phyloP scores from a whole-genome alignment of 2,797 vertebrate genomes.

The Petrocephalus schoutedeni region DNA sequence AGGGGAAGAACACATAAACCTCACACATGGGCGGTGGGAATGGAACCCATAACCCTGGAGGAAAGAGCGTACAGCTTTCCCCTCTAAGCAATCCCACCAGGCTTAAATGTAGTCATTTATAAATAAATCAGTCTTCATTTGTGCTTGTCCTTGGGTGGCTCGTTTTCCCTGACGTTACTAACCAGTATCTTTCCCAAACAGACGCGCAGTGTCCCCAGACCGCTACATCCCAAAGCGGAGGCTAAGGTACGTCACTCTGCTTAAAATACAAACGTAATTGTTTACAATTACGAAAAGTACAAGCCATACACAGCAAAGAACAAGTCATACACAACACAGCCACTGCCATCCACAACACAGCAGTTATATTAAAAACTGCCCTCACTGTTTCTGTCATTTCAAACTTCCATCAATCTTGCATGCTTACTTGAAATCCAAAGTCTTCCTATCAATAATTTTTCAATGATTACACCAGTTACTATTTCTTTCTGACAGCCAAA shows the following conservation, averaged over 20 bases:
- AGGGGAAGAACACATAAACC: background rate
- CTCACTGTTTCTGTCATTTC: background rate
- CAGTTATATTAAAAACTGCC: background rate
- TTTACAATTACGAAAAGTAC: background rate
- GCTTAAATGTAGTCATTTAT: background rate
- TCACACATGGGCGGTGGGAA: background rate
- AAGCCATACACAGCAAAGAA: too few species aligned
- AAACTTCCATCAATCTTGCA: background rate
- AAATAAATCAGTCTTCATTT: background rate
- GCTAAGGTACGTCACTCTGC: constrained; percentile 37
- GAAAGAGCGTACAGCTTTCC: background rate
- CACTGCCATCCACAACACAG: background rate
- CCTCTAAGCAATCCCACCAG: background rate
- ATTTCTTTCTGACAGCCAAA: constrained; percentile 73
- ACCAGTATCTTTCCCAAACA: constrained; percentile 26
- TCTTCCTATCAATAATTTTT: background rate
- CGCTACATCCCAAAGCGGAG: constrained; percentile 30
- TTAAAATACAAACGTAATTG: background rate
- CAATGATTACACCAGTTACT: background rate
- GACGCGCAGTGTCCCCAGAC: constrained; percentile 27
- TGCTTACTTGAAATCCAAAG: background rate
- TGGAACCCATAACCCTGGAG: background rate
- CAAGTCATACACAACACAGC: too few species aligned
- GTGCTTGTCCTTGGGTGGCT: background rate
- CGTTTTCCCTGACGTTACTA: background rate